Base-by-base conservation (phyloP, 2,113 vertebrate species). In the Cisticola juncidis region DNA sequence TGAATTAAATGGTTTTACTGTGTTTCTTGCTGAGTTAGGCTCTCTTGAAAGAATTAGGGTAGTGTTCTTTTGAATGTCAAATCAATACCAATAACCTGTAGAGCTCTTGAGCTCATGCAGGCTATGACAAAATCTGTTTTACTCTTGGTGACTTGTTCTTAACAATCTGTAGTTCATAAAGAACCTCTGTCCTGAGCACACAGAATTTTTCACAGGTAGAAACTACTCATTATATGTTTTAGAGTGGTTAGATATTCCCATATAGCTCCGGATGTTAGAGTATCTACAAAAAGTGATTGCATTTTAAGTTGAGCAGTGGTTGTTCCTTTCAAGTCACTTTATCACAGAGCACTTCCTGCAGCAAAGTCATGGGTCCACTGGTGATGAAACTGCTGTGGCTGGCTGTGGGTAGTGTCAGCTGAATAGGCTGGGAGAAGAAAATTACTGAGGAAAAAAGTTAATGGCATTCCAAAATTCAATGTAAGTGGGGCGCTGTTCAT, bases 41-140 rank as follows among this genome's bases (percentile, higher is more conserved):
- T 73, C 68, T 47, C 70, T 74, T 91, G 48, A 92, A 94, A 76
- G 71, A 64, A 36, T 74, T 35, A 85, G 33, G 14, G 26, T 84
- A 76, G 50, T 83, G 81, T 72, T 94, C 80, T 80, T 90, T 70
- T 93, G 77, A 86, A 88, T 96, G 72, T 44, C 78, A 74, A 94
- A 95, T 94, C 90, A 90, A 90, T 96, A 86, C 45, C 76, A 88
- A 89, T 92, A 93, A 94, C 53, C 45, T 74, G 81, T 95, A 74
- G 86, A 95, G 81, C 51, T 86, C 90, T 57, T 78, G 74, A 69
- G 53, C 79, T 90, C 71, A 35, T 44, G 16, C 26, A 61, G 60
- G 8, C 61, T 84, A 51, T 71, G 80, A 91, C 44, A 94, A 95
- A 93, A 73, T 90, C 57, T 1, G 6, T 73, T 93, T 92, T 86